A percentile compares a stretch with the other conserved stretches of the same genome.
Evolutionary conservation across 2,888 invertebrate species (phyloP).

Genomic region (Bellardia bayeri): DNA sequence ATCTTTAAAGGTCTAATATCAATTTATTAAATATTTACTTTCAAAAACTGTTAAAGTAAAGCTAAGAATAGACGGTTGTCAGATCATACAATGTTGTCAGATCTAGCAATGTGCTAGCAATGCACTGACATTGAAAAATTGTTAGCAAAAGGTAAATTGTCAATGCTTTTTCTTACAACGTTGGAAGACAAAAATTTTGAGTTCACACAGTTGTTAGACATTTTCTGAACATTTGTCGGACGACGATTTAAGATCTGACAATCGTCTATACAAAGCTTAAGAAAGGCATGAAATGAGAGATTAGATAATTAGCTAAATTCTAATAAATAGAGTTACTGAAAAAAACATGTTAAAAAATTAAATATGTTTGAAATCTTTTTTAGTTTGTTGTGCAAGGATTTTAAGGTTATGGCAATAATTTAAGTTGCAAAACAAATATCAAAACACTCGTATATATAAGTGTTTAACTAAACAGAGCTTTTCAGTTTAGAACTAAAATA

Average conservation of each 20-base stretch:
- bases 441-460: not conserved
- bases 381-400: constrained; percentile 16
- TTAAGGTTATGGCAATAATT: constrained; percentile 24
- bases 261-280: not conserved
- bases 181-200: too few relatives aligned
- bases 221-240: too few relatives aligned
- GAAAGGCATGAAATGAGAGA: constrained; percentile 15
- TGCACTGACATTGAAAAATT: too few relatives aligned
- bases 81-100: too few relatives aligned
- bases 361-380: not conserved
- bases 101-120: too few relatives aligned
- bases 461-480: not conserved
- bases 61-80: too few relatives aligned
- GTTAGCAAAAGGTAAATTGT: too few relatives aligned
- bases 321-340: constrained; percentile 31
- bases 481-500: not conserved
- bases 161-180: too few relatives aligned
- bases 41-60: too few relatives aligned
- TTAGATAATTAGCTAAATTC: constrained; percentile 56
- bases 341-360: constrained; percentile 21
- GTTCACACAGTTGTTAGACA: too few relatives aligned
- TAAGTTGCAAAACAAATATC: constrained; percentile 24
- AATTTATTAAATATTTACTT: not conserved
- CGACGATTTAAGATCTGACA: too few relatives aligned
- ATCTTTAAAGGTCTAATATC: not conserved